Evolutionary conservation across 2,888 invertebrate genomes (phyloP).

Genomic region (Linyphia triangularis): DNA sequence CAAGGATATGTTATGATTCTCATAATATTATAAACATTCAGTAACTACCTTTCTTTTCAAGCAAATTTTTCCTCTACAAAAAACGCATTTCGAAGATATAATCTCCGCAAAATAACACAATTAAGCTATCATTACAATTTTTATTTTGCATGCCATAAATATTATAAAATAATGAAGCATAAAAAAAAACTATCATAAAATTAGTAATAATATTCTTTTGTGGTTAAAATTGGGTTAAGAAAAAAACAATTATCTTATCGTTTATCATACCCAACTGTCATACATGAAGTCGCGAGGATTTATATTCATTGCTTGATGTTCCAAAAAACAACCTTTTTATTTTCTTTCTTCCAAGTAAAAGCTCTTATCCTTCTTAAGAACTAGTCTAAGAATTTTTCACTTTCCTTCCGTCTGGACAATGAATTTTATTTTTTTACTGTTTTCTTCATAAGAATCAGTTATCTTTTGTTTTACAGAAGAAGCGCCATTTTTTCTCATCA

Average conservation of each 20-base stretch:
- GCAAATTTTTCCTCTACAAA: no score
- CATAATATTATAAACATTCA: no score
- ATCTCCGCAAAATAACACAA: no score
- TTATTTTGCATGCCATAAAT: no score
- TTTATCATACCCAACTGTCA: background rate
- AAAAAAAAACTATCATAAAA: no score
- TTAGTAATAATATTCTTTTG: background rate
- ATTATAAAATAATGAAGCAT: no score
- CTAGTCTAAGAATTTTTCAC: conserved; percentile 31
- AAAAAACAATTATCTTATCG: background rate
- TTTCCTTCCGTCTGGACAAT: conserved; percentile 8
- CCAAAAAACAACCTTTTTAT: background rate
- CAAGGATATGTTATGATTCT: no score
- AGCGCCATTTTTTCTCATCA: conserved; percentile 12
- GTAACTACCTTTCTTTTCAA: no score
- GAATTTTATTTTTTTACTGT: background rate
- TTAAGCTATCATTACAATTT: no score
- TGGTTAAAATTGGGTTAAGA: background rate
- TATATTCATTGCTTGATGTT: background rate
- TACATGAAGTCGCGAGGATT: background rate
- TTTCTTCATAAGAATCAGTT: conserved; percentile 28
- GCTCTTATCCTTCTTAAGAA: conserved; percentile 13
- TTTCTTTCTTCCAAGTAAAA: conserved; percentile 20
- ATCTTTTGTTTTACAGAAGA: conserved; percentile 44
- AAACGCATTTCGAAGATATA: no score